Conservation (phyloP, 2,888 invertebrate species). For the Yponomeuta evonymella region DNA sequence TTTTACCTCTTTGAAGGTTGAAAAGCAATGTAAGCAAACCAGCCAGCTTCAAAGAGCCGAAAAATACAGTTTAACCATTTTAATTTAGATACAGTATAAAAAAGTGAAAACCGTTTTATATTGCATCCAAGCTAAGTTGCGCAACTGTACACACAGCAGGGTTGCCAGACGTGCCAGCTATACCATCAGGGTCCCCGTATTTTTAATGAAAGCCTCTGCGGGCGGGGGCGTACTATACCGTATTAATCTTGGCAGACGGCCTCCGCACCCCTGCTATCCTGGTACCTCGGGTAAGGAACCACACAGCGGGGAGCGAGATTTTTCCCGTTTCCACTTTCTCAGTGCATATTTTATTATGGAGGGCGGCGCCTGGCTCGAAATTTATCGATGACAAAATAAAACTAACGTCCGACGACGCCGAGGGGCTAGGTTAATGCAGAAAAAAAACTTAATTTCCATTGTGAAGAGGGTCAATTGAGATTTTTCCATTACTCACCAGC, state of each 20-base stretch:
- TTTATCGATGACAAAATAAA: constrained; percentile 65
- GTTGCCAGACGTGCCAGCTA: constrained; percentile 27
- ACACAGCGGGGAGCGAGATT: constrained; percentile 52
- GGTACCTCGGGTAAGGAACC: constrained; percentile 62
- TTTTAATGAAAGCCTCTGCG: constrained; percentile 71
- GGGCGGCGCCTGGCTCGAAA: constrained; percentile 46
- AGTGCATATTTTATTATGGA: constrained; percentile 68
- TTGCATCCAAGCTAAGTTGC: background rate
- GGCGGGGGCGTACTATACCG: constrained; percentile 61
- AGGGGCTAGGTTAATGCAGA: background rate
- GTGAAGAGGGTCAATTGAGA: constrained; percentile 6
- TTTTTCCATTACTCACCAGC: constrained; percentile 5
- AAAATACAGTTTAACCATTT: too few species aligned
- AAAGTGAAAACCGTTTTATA: background rate
- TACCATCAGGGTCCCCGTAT: constrained; percentile 54
- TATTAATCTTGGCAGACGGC: constrained; percentile 68
- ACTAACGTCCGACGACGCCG: constrained; percentile 21
- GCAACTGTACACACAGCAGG: background rate
- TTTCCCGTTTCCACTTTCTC: constrained; percentile 54
- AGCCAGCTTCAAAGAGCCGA: too few species aligned
- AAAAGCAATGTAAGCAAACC: too few species aligned
- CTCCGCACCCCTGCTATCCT: constrained; percentile 58
- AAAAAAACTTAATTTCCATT: background rate
- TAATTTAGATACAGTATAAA: too few species aligned
- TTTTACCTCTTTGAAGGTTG: too few species aligned